These are phyloP conservation scores for Nothobranchius furzeri DNA, from an alignment of 2,113 vertebrate species.

Conservation along the genomic window DNA sequence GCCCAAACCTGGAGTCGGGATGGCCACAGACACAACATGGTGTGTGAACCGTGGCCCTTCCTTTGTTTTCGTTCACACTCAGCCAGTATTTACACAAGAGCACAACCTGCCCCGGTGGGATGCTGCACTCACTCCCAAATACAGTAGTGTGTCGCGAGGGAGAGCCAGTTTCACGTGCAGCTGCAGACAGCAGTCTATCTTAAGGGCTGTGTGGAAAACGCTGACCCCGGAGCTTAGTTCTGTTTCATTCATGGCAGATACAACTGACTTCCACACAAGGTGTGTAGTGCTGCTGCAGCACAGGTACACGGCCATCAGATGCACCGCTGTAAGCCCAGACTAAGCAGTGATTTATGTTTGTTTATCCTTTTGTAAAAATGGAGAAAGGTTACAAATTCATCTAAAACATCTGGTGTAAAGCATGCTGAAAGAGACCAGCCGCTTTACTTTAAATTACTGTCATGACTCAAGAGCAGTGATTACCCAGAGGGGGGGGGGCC, in stretches of 20 bases:
- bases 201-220: conserved; percentile 70
- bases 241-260: conserved; percentile 46
- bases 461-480: too few relatives aligned
- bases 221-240: conserved; percentile 59
- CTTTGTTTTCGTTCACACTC: conserved; percentile 36
- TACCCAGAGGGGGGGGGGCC: too few relatives aligned
- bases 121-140: conserved; percentile 51
- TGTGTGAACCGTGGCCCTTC: neutral
- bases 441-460: too few relatives aligned
- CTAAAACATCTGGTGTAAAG: too few relatives aligned
- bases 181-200: conserved; percentile 76
- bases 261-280: conserved; percentile 76
- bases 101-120: conserved; percentile 15
- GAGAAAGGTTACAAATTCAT: too few relatives aligned
- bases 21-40: conserved; percentile 15
- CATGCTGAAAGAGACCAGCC: too few relatives aligned
- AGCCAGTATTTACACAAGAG: conserved; percentile 57
- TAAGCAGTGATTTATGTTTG: too few relatives aligned
- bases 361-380: too few relatives aligned
- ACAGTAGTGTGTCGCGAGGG: conserved; percentile 47
- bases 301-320: conserved; percentile 28
- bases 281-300: conserved; percentile 7
- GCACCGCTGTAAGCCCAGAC: neutral
- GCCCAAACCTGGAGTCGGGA: conserved; percentile 14
- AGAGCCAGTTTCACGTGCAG: conserved; percentile 30